These are phyloP conservation scores for Linyphia triangularis DNA, from an alignment of 2,888 invertebrate species.

Conservation along the genomic window DNA sequence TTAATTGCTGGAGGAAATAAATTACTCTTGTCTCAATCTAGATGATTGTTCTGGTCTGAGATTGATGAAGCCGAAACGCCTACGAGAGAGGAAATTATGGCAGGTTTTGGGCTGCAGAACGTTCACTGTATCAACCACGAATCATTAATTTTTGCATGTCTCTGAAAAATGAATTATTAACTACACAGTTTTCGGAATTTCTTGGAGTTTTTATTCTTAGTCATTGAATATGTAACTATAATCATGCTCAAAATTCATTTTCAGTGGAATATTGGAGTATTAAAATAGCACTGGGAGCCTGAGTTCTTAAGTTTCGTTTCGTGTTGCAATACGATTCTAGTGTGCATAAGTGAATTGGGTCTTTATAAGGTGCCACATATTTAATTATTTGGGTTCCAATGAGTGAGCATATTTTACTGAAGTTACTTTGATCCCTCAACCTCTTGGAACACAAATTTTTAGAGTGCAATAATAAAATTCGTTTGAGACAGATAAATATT, in stretches of 20 bases:
- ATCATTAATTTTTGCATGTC: slow-evolving; percentile 50
- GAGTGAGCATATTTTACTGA: too few species aligned
- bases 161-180: slow-evolving; percentile 35
- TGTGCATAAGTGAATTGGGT: too few species aligned
- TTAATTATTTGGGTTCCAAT: too few species aligned
- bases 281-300: neutral
- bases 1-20: slow-evolving; percentile 69
- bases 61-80: slow-evolving; percentile 73
- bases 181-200: neutral
- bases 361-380: too few species aligned
- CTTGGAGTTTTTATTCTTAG: slow-evolving; percentile 10
- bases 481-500: too few species aligned
- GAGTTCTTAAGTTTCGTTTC: too few species aligned
- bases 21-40: slow-evolving; percentile 67
- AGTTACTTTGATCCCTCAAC: too few species aligned
- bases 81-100: slow-evolving; percentile 67
- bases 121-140: slow-evolving; percentile 41
- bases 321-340: too few species aligned
- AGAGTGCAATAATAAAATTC: too few species aligned
- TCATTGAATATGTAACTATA: slow-evolving; percentile 21
- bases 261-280: slow-evolving; percentile 30
- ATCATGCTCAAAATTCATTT: slow-evolving; percentile 17
- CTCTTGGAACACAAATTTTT: too few species aligned
- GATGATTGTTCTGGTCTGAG: slow-evolving; percentile 67
- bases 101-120: slow-evolving; percentile 34